These are phyloP conservation scores for Neria commutata DNA, from an alignment of 2,888 invertebrate species.

Conservation along the genomic window DNA sequence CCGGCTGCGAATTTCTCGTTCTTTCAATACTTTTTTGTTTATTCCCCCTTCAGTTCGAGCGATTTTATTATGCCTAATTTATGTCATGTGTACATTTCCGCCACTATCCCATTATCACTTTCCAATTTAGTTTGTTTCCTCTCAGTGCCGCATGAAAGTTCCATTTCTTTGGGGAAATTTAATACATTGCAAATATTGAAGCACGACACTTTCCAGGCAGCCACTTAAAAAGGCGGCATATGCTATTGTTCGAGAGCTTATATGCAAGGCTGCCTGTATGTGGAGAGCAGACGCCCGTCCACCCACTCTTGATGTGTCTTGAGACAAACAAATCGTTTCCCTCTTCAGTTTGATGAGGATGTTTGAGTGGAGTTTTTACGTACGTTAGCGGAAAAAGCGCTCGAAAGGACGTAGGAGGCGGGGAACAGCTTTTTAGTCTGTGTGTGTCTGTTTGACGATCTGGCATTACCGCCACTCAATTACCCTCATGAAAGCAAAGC, in stretches of 20 bases:
- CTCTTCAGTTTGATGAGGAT: constrained; percentile 48
- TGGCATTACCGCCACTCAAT: constrained; percentile 60
- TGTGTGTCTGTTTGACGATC: constrained; percentile 37
- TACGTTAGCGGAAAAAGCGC: neutral
- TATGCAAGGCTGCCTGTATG: constrained; percentile 18
- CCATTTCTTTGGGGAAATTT: constrained; percentile 24
- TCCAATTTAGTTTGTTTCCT: neutral
- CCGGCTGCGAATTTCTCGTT: no score
- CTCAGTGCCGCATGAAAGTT: neutral
- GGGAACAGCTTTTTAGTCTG: constrained; percentile 4
- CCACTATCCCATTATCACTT: neutral
- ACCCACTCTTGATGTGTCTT: constrained; percentile 18
- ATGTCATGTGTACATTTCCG: no score
- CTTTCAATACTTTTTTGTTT: no score
- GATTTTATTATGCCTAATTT: no score
- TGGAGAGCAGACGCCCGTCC: constrained; percentile 13
- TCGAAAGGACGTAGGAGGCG: neutral
- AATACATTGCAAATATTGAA: constrained; percentile 54
- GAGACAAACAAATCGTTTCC: constrained; percentile 57
- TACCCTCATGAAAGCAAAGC: constrained; percentile 55
- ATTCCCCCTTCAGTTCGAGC: no score
- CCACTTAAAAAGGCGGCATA: no score
- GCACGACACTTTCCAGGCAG: constrained; percentile 42
- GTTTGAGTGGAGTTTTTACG: neutral
- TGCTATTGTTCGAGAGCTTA: constrained; percentile 11